phyloP scores from a whole-genome alignment of 2,888 invertebrate genomes.

The Ypsolopha sequella region DNA sequence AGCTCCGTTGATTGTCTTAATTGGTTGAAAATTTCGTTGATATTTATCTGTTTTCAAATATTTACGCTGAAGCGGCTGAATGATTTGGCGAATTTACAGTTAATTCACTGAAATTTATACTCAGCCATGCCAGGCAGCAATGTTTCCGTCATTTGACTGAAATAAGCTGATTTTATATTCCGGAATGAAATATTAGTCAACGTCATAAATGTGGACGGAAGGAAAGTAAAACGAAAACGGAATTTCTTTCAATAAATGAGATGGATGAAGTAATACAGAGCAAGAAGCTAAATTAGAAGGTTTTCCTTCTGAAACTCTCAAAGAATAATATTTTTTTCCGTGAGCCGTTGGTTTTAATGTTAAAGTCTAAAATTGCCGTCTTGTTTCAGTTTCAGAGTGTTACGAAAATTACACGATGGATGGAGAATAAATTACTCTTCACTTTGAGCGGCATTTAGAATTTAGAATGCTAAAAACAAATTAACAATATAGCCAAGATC shows the following conservation, averaged over 20 bases:
- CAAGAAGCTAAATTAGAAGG: no score
- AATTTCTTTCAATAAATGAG: no score
- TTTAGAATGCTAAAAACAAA: no score
- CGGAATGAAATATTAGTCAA: background rate
- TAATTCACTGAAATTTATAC: background rate
- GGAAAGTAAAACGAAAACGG: background rate
- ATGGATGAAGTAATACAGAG: no score
- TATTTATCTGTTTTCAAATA: constrained; percentile 1
- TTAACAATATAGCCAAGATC: constrained; percentile 20
- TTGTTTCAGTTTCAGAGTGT: no score
- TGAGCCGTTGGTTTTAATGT: no score
- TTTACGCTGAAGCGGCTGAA: background rate
- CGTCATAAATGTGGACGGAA: background rate
- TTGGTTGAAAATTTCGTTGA: background rate
- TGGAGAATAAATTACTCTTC: no score
- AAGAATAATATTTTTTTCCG: no score
- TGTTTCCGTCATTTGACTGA: background rate
- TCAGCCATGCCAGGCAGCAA: background rate
- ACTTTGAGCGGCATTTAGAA: no score
- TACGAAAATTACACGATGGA: no score
- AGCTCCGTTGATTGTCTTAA: background rate
- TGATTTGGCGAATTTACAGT: background rate
- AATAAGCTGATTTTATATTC: constrained; percentile 2
- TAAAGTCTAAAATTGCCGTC: no score
- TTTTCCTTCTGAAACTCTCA: no score